Base-by-base conservation (phyloP, 2,888 invertebrate genomes). In the Dendrolimus houi region DNA sequence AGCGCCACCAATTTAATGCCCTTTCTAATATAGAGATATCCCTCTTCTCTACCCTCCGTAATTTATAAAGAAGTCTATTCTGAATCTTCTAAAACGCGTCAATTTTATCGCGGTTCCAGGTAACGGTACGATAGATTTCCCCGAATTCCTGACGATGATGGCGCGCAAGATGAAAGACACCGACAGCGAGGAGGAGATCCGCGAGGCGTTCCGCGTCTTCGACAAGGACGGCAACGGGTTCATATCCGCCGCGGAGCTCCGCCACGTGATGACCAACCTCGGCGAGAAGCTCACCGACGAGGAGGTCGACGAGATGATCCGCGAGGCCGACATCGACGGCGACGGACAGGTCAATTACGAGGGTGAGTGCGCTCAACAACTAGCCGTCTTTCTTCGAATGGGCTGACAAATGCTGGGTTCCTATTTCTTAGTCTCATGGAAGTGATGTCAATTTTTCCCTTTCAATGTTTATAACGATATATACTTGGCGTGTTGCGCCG, bases 101-200 rank as follows among this genome's bases (percentile, higher is more conserved):
- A 29, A 29, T 29, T 29, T 3, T 29, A 29, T 29, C 6, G 6
- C 29, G 6, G 3, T 86, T 88, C 59, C 86, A 99, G 99, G 98
- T 81, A 99, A 99, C 92, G 99, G 99, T 82, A 99, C 99, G 87
- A 99, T 99, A 92, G 99, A 99, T 93, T 99, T 99, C 92, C 99
- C 99, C 75, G 99, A 99, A 92, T 99, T 99, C 94, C 94, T 99
- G 80, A 99, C 99, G 85, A 99, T 99, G 99, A 99, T 99, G 99
- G 99, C 99, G 80, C 95, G 99, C 83, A 99, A 99, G 94, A 99
- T 99, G 98, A 99, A 99, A 92, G 99, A 99, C 93, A 99, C 99
- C 70, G 99, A 99, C 92, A 97, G 98, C 87, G 98, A 98, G 94
- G 98, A 99, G 91, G 99, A 99, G 92, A 98, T 99, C 90, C 95